Conservation (phyloP, 2,113 vertebrate genomes). For the Panthera uncia region DNA sequence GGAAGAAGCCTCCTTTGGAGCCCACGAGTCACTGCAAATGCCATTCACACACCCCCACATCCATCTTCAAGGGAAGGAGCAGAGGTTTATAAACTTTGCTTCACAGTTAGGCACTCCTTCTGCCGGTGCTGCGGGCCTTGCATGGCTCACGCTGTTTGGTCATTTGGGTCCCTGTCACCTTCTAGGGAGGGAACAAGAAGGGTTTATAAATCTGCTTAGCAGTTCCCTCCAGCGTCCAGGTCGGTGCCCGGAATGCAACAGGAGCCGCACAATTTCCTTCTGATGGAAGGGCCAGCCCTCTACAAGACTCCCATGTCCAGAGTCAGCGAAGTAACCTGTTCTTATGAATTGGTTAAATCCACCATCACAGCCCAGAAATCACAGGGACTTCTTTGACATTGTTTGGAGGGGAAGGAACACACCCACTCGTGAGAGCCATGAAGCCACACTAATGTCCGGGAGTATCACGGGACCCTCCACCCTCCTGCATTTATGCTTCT, state of each 20-base stretch:
- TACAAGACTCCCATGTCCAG: neutral
- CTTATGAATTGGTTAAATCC: neutral
- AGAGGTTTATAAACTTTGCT: slow-evolving; percentile 31
- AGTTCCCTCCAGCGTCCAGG: neutral
- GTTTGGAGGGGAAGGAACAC: neutral
- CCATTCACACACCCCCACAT: neutral
- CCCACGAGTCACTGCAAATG: neutral
- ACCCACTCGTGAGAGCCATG: neutral
- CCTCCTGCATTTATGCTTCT: neutral
- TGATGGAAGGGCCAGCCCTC: neutral
- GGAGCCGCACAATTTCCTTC: neutral
- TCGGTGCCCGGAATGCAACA: neutral
- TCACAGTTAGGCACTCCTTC: neutral
- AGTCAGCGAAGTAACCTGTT: neutral
- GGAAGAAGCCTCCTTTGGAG: neutral
- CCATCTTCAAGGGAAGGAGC: neutral
- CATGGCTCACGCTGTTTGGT: neutral
- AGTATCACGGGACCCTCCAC: neutral
- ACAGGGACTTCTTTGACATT: neutral
- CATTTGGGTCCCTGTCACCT: neutral
- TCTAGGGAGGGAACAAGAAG: neutral
- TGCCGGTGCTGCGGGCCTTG: neutral
- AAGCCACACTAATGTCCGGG: neutral
- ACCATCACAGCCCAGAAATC: neutral
- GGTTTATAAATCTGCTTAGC: neutral